phyloP scores from a whole-genome alignment of 1,140 invertebrate genomes.

The Eurosta solidaginis region DNA sequence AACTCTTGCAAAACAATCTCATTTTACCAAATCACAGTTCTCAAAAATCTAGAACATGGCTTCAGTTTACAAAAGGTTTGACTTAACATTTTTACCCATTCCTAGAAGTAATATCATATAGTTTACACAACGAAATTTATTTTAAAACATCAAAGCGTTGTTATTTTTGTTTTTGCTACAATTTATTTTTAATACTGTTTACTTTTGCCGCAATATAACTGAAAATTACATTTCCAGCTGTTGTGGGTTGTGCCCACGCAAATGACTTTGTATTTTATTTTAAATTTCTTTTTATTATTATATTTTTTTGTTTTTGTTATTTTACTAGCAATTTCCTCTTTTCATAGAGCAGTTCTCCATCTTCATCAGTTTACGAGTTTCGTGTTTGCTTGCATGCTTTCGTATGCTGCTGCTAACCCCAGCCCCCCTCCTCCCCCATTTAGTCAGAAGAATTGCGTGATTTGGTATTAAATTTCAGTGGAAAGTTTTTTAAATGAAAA shows the following conservation, averaged over 20 bases:
- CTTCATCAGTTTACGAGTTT: background rate
- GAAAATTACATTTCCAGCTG: constrained; percentile 2
- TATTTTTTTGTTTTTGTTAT: no score
- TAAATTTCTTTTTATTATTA: no score
- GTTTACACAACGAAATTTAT: background rate
- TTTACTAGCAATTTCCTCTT: background rate
- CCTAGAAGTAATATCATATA: no score
- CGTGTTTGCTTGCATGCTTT: background rate
- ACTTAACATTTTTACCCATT: no score
- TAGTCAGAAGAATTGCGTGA: background rate
- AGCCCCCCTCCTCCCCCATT: background rate
- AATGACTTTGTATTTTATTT: background rate
- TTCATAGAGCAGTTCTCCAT: background rate
- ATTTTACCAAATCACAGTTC: no score
- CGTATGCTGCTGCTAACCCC: background rate
- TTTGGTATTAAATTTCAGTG: constrained; percentile 11
- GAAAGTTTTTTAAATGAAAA: background rate
- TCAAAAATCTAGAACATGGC: no score
- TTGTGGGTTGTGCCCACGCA: background rate
- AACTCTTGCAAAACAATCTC: no score
- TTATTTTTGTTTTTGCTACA: background rate
- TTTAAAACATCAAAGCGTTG: background rate
- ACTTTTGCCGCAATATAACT: background rate
- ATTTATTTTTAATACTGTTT: background rate
- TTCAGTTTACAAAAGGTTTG: no score